Conservation (phyloP, 2,888 invertebrate genomes). For the Venusia cambrica region DNA sequence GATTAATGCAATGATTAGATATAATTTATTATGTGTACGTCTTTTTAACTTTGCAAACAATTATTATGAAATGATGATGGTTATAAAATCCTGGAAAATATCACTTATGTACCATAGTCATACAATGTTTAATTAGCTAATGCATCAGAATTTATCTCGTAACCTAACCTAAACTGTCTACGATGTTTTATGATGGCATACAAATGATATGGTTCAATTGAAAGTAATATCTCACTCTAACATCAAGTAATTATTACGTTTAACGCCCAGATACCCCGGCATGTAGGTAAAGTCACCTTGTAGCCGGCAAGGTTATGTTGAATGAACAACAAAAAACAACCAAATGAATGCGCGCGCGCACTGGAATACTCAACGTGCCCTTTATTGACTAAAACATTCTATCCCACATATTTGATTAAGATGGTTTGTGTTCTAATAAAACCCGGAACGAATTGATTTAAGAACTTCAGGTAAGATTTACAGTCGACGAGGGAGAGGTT, state of each 20-base stretch:
- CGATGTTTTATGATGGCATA: conserved; percentile 54
- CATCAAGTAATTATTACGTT: conserved; percentile 74
- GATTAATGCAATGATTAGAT: no score
- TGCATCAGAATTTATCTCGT: no score
- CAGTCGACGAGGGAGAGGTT: conserved; percentile 33
- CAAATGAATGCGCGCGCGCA: conserved; percentile 59
- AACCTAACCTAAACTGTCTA: conserved; percentile 52
- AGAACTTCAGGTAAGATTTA: conserved; percentile 26
- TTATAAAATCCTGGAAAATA: no score
- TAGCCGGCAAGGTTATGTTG: conserved; percentile 71
- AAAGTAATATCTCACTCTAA: conserved; percentile 65
- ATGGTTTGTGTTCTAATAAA: conserved; percentile 19
- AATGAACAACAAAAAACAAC: conserved; percentile 73
- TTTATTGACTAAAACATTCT: conserved; percentile 24
- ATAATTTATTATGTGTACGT: no score
- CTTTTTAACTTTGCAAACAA: no score
- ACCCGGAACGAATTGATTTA: conserved; percentile 10
- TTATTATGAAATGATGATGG: no score
- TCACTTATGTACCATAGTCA: no score
- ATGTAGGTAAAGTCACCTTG: conserved; percentile 80
- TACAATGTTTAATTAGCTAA: no score
- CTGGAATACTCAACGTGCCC: conserved; percentile 23
- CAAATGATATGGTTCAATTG: conserved; percentile 72
- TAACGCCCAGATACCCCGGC: conserved; percentile 74
- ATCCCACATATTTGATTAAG: conserved; percentile 18